Evolutionary conservation across 2,113 vertebrate genomes (phyloP), one percentile per base, ranked within the genome.

Genomic region (Eira barbara): DNA sequence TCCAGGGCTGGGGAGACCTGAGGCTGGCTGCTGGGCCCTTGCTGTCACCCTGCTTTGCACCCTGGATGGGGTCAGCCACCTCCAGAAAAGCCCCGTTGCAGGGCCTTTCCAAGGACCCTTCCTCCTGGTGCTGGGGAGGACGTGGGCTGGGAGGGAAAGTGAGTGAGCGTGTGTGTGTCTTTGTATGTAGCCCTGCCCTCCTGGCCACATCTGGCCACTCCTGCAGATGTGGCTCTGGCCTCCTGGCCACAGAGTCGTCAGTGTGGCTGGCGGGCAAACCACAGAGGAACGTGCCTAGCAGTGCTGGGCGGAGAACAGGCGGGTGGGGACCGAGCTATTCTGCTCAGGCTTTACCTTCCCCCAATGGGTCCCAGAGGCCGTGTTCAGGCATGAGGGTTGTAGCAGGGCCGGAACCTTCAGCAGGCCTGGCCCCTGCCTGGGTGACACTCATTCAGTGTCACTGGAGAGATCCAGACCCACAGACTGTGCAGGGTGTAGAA

Each of bases 241-340:
- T 95, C 55, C 31, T 97, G 96, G 97, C 98, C 89, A 15, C 97
- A 97, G 92, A 97, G 97, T 98, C 98, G 97, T 98, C 98, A 98
- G 97, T 96, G 89, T 49, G 92, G 97, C 98, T 97, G 94, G 92
- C 45, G 8, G 91, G 95, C 71, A 94, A 86, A 94, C 97, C 97
- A 80, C 96, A 94, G 94, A 97, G 94, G 97, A 98, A 98, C 97
- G 97, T 98, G 95, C 93, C 74, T 6, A 61, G 55, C 86, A 13
- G 61, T 55, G 86, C 81, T 95, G 25, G 15, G 71, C 36, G 52
- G 31, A 87, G 83, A 83, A 39, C 49, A 23, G 67, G 71, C 55
- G 57, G 42, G 36, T 47, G 59, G 81, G 47, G 63, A 69, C 29
- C 10, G 8, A 67, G 45, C 73, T 45, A 25, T 42, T 59, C 6